phyloP scores from a whole-genome alignment of 1,140 invertebrate species.

The Zaprionus ornatus region DNA sequence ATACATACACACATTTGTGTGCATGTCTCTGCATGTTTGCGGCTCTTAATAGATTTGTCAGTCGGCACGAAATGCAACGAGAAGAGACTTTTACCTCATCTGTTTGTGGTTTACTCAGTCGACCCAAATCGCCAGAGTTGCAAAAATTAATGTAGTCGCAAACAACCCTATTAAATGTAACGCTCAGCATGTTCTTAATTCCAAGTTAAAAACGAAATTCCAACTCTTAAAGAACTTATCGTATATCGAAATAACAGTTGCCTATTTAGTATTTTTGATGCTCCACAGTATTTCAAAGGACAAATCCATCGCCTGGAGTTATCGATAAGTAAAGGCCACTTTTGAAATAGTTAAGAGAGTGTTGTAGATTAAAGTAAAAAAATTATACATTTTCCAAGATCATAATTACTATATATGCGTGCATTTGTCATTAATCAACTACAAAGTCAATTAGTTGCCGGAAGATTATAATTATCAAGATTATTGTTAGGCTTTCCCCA shows the following conservation, averaged over 20 bases:
- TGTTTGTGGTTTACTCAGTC: not conserved
- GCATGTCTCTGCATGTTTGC: not conserved
- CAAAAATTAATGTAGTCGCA: not conserved
- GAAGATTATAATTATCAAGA: not conserved
- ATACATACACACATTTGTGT: not conserved
- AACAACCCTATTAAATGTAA: not conserved
- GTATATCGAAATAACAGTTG: not conserved
- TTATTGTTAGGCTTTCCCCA: not conserved
- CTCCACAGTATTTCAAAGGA: too few relatives aligned
- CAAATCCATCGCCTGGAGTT: too few relatives aligned
- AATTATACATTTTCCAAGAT: not conserved
- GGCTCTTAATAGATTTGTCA: slow-evolving; percentile 23
- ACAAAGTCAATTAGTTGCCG: not conserved
- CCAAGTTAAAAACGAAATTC: too few relatives aligned
- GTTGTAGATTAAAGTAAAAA: not conserved
- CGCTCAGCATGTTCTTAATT: not conserved
- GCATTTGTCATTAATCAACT: not conserved
- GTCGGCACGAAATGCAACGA: not conserved
- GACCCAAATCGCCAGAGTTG: not conserved
- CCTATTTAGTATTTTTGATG: too few relatives aligned
- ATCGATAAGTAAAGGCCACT: too few relatives aligned
- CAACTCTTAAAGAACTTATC: not conserved
- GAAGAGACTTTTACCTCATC: not conserved
- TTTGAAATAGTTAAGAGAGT: too few relatives aligned
- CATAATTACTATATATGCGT: not conserved